Evolutionary conservation across 2,888 invertebrate genomes (phyloP).

Genomic region (Cephus rjabovi): DNA sequence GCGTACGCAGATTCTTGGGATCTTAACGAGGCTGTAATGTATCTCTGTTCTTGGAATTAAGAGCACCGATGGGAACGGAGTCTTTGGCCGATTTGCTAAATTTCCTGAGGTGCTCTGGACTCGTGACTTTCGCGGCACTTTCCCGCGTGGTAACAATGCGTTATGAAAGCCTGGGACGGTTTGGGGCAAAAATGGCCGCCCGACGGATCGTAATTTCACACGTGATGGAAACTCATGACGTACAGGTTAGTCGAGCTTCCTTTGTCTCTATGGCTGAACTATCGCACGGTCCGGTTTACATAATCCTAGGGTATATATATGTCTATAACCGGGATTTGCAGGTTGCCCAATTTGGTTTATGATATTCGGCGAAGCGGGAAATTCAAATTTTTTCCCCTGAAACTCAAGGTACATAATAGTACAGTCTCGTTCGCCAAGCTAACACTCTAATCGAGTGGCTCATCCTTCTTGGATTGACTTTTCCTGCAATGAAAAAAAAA

Average conservation of each 20-base stretch:
- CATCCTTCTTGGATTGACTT: background rate
- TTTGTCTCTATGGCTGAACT: background rate
- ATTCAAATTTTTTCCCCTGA: background rate
- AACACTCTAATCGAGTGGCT: background rate
- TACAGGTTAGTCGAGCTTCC: background rate
- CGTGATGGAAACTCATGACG: background rate
- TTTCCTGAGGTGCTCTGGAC: background rate
- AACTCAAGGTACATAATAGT: background rate
- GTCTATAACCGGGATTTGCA: conserved; percentile 35
- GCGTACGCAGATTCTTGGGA: background rate
- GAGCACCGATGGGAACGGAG: background rate
- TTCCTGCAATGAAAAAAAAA: background rate
- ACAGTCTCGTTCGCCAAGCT: background rate
- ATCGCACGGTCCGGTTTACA: conserved; percentile 48
- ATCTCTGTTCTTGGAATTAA: background rate
- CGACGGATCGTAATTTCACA: background rate
- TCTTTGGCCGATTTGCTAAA: background rate
- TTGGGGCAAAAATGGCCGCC: background rate
- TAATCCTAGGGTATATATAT: conserved; percentile 28
- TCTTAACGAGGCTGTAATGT: background rate
- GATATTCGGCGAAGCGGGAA: background rate
- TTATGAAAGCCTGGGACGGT: conserved; percentile 33
- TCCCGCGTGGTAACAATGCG: conserved; percentile 11
- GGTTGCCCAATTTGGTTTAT: background rate
- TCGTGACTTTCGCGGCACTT: background rate